Evolutionary conservation across 2,888 invertebrate genomes (phyloP).

Genomic region (Catonia carolina): DNA sequence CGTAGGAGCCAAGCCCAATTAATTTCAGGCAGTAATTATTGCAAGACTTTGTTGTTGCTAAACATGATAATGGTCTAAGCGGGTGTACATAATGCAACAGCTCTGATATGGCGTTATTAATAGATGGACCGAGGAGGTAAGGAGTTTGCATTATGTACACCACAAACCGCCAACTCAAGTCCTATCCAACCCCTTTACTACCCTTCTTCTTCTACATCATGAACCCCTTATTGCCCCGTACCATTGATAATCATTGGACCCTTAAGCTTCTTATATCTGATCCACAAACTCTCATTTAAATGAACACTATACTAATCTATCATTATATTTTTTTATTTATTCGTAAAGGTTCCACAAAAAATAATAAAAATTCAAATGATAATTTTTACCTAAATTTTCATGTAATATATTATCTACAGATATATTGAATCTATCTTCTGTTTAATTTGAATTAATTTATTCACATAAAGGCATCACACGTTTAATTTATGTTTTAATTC

Average conservation of each 20-base stretch:
- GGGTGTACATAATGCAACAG: slow-evolving; percentile 10
- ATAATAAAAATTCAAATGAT: neutral
- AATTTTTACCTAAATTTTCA: too few relatives aligned
- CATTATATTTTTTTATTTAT: too few relatives aligned
- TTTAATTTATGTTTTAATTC: too few relatives aligned
- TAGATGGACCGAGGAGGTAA: slow-evolving; percentile 8
- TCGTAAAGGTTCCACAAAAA: neutral
- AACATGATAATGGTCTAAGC: slow-evolving; percentile 19
- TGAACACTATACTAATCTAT: too few relatives aligned
- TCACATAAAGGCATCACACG: too few relatives aligned
- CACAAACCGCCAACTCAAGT: neutral
- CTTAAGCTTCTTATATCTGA: too few relatives aligned
- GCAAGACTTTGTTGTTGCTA: slow-evolving; percentile 15
- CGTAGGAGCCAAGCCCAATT: slow-evolving; percentile 6
- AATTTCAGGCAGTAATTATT: slow-evolving; percentile 9
- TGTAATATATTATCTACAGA: too few relatives aligned
- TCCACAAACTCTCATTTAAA: too few relatives aligned
- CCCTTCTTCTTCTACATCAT: neutral
- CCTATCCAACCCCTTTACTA: neutral
- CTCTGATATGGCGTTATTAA: slow-evolving; percentile 16
- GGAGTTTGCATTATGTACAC: neutral
- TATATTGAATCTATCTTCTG: too few relatives aligned
- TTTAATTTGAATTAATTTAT: too few relatives aligned
- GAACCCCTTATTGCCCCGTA: neutral
- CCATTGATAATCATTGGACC: neutral